A percentile compares a stretch with the other conserved stretches of the same genome.
Evolutionary conservation across 2,888 invertebrate species (phyloP).

Genomic region (Phorcus lineatus): DNA sequence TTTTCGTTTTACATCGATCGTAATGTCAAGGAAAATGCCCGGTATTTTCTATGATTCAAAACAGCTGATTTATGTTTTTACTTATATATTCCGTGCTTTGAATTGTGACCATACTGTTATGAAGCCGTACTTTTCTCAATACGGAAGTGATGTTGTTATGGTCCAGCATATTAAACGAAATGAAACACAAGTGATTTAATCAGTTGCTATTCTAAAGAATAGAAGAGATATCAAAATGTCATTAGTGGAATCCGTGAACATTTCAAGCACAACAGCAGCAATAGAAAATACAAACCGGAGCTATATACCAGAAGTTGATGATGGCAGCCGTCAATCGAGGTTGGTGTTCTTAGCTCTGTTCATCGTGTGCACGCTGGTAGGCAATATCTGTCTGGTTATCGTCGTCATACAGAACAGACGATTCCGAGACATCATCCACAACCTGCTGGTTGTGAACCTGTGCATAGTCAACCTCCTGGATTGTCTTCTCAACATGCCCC

Average conservation of each 20-base stretch:
- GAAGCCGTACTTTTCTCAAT: too few relatives aligned
- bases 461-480: slow-evolving; percentile 63
- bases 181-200: not conserved
- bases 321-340: slow-evolving; percentile 33
- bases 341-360: slow-evolving; percentile 61
- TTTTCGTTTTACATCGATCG: too few relatives aligned
- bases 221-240: not conserved
- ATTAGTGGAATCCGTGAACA: not conserved
- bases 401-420: slow-evolving; percentile 59
- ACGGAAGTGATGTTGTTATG: not conserved
- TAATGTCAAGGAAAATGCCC: too few relatives aligned
- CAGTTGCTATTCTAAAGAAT: not conserved
- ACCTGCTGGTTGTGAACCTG: slow-evolving; percentile 60
- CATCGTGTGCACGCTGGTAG: slow-evolving; percentile 59
- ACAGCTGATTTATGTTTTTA: too few relatives aligned
- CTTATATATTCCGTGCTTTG: too few relatives aligned
- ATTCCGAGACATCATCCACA: slow-evolving; percentile 50
- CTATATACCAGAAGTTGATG: slow-evolving; percentile 3
- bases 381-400: slow-evolving; percentile 61
- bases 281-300: not conserved
- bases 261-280: not conserved
- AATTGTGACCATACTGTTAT: too few relatives aligned
- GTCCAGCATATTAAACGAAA: not conserved
- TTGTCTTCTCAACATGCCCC: slow-evolving; percentile 64
- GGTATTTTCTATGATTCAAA: too few relatives aligned